phyloP scores from a whole-genome alignment of 2,113 vertebrate species.

The Erpornis zantholeuca region DNA sequence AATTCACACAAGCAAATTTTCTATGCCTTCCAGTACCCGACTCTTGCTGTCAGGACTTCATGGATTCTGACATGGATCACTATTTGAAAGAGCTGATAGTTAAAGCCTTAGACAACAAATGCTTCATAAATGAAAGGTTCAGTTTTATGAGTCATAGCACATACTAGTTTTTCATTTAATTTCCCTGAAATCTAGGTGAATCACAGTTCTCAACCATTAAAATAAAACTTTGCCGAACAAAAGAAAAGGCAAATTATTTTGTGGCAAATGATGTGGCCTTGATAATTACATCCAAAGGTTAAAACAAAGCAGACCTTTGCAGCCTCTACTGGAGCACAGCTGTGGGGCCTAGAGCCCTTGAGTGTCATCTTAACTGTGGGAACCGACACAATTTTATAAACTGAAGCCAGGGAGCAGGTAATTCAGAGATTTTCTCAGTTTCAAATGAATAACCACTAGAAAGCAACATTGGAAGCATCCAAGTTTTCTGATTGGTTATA shows the following conservation, averaged over 20 bases:
- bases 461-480: rapidly evolving
- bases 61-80: neutral
- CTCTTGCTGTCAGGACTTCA: neutral
- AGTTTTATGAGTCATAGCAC: neutral
- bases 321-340: neutral
- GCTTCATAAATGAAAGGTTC: neutral
- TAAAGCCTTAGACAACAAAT: neutral
- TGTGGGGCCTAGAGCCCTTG: neutral
- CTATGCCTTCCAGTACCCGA: neutral
- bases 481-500: neutral
- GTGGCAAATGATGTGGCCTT: neutral
- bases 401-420: neutral
- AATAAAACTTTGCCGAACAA: neutral
- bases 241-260: neutral
- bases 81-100: neutral
- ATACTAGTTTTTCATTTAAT: neutral
- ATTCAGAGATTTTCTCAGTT: neutral
- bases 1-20: neutral
- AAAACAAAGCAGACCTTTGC: neutral
- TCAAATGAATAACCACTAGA: neutral
- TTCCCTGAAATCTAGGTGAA: neutral
- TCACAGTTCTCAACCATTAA: neutral
- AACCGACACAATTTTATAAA: neutral
- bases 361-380: too few species aligned
- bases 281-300: neutral